These are phyloP conservation scores for Phymastichus coffea DNA, from an alignment of 1,140 invertebrate genomes.

Conservation along the genomic window DNA sequence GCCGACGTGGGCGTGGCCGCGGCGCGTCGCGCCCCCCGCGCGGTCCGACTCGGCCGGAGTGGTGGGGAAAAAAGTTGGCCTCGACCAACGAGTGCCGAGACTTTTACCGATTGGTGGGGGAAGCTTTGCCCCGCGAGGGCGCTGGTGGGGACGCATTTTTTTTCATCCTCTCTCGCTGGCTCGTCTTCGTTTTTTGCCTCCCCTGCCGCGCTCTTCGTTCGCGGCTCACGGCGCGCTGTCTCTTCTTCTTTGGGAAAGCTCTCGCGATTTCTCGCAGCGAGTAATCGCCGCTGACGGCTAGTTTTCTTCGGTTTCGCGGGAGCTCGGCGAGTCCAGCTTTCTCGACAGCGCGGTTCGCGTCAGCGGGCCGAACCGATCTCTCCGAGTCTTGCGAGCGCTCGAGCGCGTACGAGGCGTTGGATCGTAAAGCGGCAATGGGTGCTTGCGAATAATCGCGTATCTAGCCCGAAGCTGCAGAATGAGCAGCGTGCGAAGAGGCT, in stretches of 20 bases:
- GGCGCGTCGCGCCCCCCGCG: constrained; percentile 1
- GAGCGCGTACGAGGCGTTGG: no score
- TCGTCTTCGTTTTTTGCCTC: neutral
- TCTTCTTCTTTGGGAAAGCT: constrained; percentile 2
- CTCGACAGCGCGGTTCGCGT: no score
- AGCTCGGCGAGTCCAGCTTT: no score
- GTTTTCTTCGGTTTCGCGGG: neutral
- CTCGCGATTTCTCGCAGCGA: constrained; percentile 5
- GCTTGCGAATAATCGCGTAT: no score
- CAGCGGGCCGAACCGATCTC: no score
- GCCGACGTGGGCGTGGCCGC: constrained; percentile 2
- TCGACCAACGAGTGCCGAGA: constrained; percentile 10
- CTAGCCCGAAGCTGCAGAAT: no score
- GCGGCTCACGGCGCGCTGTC: neutral
- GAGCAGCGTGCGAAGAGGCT: no score
- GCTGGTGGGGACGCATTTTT: neutral
- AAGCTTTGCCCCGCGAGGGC: neutral
- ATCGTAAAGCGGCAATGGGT: no score
- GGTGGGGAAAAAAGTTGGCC: constrained; percentile 22
- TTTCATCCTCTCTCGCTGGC: neutral
- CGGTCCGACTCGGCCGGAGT: no score
- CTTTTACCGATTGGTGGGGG: neutral
- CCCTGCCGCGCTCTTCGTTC: neutral
- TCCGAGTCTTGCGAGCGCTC: no score
- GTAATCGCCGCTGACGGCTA: no score